Base-by-base conservation (phyloP, 1,140 invertebrate genomes). In the Phocides pigmalion region DNA sequence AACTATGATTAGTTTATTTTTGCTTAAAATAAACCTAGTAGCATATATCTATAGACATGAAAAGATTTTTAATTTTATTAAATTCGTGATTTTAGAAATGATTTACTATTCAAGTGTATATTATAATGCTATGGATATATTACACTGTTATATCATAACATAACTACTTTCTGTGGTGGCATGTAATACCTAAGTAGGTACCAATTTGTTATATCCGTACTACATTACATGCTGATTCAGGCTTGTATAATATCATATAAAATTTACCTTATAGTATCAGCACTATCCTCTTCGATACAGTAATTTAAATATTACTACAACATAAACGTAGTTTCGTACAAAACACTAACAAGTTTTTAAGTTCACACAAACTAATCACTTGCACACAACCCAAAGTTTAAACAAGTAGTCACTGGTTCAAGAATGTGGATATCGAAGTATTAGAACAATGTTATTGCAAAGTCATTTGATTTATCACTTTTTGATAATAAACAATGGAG, bases 401-500 rank as follows among this genome's bases (percentile, higher is more conserved):
- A 63, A 76, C 68, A 64, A 68, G 3, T 35, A 50, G 69, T 59
- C 64, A 74, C 67, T 78, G 62, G 69, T 76, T 64, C 68, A 75
- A 68, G 28, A 67, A 65, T 74, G 61, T 9, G 28, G 64, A 68
- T 62, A 62, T 66, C 32, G 68, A 69, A 72, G 42, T 72, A 71
- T 63, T 68, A 77, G 50, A 74, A 76, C 67, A 72, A 67, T 75
- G 68, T 81, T 83, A 81, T 84, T 82, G 87, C 84, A 79, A 76
- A 88, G 86, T 91, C 87, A 91, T 84, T 85, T 88, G 82, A 88
- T 89, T 84, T 87, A 85, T 89, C 87, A 89, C 87, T 89, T 87
- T 87, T 87, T 89, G 72, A 87, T 89, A 82, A 89, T 91, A 91
- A 91, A 91, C 89, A 91, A 91, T 86, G 69, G 74, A 65, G 61